These are phyloP conservation scores for Apostichopus parvimensis DNA, from an alignment of 35 echinoderm and acorn worm genomes.

Conservation along the genomic window DNA sequence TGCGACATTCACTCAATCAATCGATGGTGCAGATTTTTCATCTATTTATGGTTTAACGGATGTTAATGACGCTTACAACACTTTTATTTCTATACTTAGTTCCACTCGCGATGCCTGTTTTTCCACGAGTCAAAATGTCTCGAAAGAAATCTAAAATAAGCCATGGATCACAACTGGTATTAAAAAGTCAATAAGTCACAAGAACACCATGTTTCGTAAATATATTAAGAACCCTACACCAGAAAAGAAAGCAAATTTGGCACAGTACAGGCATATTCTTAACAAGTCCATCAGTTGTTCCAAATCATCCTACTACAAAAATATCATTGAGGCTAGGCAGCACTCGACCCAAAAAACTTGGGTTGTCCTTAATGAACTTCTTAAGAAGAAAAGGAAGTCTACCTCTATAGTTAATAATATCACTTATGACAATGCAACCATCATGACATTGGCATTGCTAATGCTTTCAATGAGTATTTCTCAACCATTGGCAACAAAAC, in stretches of 20 bases:
- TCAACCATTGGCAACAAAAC: constrained; percentile 3
- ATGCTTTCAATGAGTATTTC: neutral
- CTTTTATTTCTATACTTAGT: too few species aligned
- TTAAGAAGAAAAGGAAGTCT: neutral
- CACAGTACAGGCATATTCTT: constrained; percentile 6
- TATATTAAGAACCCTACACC: neutral
- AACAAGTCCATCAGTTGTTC: constrained; percentile 29
- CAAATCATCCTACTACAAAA: constrained; percentile 13
- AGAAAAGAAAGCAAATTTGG: neutral
- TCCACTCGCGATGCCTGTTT: neutral
- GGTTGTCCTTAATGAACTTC: neutral
- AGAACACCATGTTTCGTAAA: neutral
- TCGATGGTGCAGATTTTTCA: neutral
- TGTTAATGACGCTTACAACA: neutral
- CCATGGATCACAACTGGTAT: constrained; percentile 4
- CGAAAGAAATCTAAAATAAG: neutral
- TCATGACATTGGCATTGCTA: too few species aligned
- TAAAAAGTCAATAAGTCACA: constrained; percentile 1
- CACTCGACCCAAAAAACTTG: neutral
- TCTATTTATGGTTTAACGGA: neutral
- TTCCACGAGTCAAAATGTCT: constrained; percentile 5
- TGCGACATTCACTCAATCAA: constrained; percentile 1
- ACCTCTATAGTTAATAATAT: neutral
- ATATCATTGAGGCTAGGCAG: neutral
- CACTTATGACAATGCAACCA: too few species aligned